Conservation (phyloP, 2,888 invertebrate genomes). For the Drosophila paucipuncta region DNA sequence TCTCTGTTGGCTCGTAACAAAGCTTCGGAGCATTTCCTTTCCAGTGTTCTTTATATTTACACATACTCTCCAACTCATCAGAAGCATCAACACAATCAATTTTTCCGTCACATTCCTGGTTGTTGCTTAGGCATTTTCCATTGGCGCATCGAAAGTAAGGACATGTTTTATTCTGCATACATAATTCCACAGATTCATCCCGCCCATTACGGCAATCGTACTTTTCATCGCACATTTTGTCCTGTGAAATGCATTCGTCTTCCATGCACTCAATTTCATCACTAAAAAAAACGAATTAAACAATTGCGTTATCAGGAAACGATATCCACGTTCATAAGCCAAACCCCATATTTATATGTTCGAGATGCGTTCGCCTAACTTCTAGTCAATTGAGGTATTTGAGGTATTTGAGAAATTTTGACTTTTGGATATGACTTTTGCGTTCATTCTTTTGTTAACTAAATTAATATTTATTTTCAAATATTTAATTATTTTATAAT, state of each 20-base stretch:
- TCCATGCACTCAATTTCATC: conserved; percentile 10
- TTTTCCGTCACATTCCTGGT: not conserved
- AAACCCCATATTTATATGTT: not conserved
- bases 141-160: conserved; percentile 28
- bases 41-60: rapidly evolving
- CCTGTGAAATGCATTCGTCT: not conserved
- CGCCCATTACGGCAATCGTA: conserved; percentile 43
- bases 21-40: rapidly evolving
- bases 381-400: not conserved
- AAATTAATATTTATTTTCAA: not conserved
- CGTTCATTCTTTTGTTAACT: not conserved
- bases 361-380: not conserved
- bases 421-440: too few relatives aligned
- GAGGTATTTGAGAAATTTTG: not conserved
- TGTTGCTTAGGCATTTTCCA: not conserved
- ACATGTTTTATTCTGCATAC: not conserved
- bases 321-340: not conserved
- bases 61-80: conserved; percentile 26
- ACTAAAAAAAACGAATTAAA: not conserved
- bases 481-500: not conserved
- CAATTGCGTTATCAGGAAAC: not conserved
- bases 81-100: conserved; percentile 50
- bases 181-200: conserved; percentile 48
- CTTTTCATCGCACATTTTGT: not conserved
- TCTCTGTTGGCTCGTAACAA: conserved; percentile 23